Percentiles rank a stretch among this genome's conserved stretches.
phyloP scores from a whole-genome alignment of 2,113 vertebrate species.

The Microcebus griseorufus region DNA sequence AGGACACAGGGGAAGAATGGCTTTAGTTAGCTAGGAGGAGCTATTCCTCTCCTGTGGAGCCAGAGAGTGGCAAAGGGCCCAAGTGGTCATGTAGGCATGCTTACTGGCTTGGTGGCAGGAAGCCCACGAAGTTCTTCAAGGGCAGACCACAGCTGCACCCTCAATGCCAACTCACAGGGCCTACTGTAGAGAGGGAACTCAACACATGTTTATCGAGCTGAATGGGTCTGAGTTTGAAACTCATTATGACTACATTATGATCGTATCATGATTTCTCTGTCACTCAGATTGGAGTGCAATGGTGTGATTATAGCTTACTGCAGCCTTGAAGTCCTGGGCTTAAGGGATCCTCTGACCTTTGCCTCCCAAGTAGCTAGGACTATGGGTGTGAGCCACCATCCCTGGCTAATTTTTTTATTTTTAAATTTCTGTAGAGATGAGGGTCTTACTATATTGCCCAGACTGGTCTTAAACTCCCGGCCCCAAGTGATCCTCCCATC shows the following conservation, averaged over 20 bases:
- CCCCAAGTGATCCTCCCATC: no score
- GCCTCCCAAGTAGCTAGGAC: no score
- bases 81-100: neutral
- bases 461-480: no score
- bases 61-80: neutral
- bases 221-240: neutral
- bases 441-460: no score
- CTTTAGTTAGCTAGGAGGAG: neutral
- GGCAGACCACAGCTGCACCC: neutral
- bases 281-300: no score
- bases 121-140: neutral
- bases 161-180: neutral
- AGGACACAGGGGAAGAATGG: neutral
- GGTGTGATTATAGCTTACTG: no score
- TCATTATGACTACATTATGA: neutral
- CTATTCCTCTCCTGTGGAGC: neutral
- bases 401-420: no score
- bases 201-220: neutral
- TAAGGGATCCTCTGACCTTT: no score
- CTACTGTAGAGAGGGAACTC: neutral
- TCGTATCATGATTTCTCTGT: neutral
- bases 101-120: neutral
- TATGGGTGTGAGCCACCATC: no score
- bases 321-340: no score
- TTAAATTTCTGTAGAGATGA: no score